A percentile compares a stretch with the other conserved stretches of the same genome.
These are phyloP conservation scores for Choloepus hoffmanni DNA, from an alignment of 2,113 vertebrate genomes.

Conservation along the genomic window DNA sequence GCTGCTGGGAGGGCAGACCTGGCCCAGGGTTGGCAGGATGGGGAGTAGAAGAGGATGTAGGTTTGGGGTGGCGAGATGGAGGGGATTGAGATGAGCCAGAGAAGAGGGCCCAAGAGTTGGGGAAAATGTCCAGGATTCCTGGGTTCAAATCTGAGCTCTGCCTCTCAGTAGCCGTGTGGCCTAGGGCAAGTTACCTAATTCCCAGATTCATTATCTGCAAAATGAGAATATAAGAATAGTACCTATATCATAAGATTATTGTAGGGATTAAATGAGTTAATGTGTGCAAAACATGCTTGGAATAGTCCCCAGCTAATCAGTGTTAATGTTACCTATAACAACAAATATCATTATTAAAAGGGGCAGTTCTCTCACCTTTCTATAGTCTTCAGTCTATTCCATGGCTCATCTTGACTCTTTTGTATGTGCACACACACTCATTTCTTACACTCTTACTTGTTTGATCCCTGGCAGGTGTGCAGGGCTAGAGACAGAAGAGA, in stretches of 20 bases:
- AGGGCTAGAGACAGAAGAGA: not conserved
- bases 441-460: not conserved
- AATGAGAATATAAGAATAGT: not conserved
- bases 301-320: not conserved
- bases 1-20: not conserved
- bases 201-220: not conserved
- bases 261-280: not conserved
- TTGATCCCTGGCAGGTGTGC: not conserved
- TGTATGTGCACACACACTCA: not conserved
- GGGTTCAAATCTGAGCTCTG: not conserved
- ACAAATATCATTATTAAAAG: not conserved
- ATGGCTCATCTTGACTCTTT: not conserved
- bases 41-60: not conserved
- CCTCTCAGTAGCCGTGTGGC: not conserved
- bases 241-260: not conserved
- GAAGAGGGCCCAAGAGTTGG: not conserved
- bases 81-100: not conserved
- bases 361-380: not conserved
- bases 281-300: not conserved
- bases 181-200: not conserved
- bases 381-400: not conserved
- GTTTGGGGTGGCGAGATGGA: not conserved
- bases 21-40: not conserved
- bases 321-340: not conserved
- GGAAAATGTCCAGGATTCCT: not conserved